Percentiles rank a stretch among this genome's conserved stretches.
Conservation (phyloP, 2,888 invertebrate species). For the Odontocerum albicorne region DNA sequence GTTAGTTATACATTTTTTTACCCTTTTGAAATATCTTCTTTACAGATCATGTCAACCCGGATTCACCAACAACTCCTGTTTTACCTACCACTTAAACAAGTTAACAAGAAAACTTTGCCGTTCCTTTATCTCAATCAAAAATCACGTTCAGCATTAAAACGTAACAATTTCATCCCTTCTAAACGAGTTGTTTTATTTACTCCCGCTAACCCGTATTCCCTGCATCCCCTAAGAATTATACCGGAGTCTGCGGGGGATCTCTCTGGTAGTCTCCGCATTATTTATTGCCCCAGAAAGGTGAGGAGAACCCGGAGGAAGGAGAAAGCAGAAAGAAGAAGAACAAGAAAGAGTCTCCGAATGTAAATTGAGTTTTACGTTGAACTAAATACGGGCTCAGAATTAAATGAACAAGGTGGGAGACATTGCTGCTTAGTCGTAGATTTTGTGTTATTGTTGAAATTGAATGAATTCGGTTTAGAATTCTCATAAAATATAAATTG, state of each 20-base stretch:
- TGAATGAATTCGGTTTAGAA: background rate
- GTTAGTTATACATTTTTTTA: too few species aligned
- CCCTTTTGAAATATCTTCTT: too few species aligned
- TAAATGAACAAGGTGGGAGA: conserved; percentile 35
- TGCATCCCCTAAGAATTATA: conserved; percentile 4
- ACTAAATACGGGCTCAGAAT: conserved; percentile 36
- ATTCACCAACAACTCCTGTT: too few species aligned
- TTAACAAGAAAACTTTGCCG: too few species aligned
- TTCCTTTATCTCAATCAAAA: too few species aligned
- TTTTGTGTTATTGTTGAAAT: too few species aligned
- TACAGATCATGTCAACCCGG: too few species aligned
- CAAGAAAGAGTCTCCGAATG: conserved; percentile 34
- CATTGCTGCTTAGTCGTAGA: conserved; percentile 35
- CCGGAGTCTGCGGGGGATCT: background rate
- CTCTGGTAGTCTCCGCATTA: background rate
- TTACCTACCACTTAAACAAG: too few species aligned
- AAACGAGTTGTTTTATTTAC: conserved; percentile 14
- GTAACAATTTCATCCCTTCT: conserved; percentile 3
- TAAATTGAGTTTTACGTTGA: conserved; percentile 38
- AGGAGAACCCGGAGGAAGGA: too few species aligned
- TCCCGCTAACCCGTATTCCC: conserved; percentile 7
- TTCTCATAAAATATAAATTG: background rate
- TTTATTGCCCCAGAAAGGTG: conserved; percentile 9
- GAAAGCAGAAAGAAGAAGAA: conserved; percentile 20
- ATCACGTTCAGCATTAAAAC: conserved; percentile 9